These are phyloP conservation scores for Pelodytes ibericus DNA, from an alignment of 2,797 vertebrate genomes.

Conservation along the genomic window DNA sequence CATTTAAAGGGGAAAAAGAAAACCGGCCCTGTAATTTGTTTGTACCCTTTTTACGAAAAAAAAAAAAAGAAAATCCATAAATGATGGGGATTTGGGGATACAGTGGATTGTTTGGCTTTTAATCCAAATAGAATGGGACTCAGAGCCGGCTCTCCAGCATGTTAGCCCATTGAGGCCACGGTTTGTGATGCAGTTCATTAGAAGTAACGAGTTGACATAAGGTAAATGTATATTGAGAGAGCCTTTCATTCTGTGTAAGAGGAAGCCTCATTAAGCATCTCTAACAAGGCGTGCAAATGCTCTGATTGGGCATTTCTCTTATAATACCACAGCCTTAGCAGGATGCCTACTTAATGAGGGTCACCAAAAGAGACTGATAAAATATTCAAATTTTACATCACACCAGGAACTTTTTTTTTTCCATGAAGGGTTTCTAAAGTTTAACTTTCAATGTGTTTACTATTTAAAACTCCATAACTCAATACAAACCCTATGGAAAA, in stretches of 20 bases:
- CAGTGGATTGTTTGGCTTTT: not conserved
- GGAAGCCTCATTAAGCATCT: slow-evolving; percentile 96
- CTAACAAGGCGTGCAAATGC: slow-evolving; percentile 99
- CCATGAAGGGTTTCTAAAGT: slow-evolving; percentile 65
- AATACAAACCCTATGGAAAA: slow-evolving; percentile 7
- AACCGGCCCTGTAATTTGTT: no score
- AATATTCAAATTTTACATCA: slow-evolving; percentile 76
- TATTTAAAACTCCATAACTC: slow-evolving; percentile 57
- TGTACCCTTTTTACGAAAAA: no score
- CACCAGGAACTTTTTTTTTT: slow-evolving; percentile 73
- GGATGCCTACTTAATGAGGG: slow-evolving; percentile 98
- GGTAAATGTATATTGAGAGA: slow-evolving; percentile 91
- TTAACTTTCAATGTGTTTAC: slow-evolving; percentile 70
- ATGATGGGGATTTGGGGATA: not conserved
- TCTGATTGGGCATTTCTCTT: slow-evolving; percentile 93
- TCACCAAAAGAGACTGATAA: slow-evolving; percentile 76
- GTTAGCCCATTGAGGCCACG: slow-evolving; percentile 80
- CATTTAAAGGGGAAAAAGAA: no score
- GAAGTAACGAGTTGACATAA: slow-evolving; percentile 97
- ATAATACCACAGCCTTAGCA: slow-evolving; percentile 90
- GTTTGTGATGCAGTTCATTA: slow-evolving; percentile 89
- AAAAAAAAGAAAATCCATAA: not conserved
- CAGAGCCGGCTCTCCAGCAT: slow-evolving; percentile 57
- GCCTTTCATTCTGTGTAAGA: slow-evolving; percentile 88
- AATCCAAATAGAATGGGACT: not conserved